Evolutionary conservation across 2,113 vertebrate genomes (phyloP), one percentile per base, ranked within the genome.

Genomic region (Synodontis membranacea): DNA sequence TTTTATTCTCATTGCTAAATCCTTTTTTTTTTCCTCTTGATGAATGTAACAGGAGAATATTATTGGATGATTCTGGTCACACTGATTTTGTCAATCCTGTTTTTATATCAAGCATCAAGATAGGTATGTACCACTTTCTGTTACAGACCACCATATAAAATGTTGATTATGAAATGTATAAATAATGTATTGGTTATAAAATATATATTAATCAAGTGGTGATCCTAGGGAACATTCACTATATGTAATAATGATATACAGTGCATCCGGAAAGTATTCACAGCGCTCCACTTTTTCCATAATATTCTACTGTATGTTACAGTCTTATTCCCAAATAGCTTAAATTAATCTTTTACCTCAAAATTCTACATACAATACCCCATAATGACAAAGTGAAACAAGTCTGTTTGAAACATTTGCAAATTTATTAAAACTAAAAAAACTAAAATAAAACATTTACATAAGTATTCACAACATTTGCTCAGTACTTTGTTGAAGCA

Each of bases 91-190:
- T 95, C 94, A 2, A 68, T 89, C 2, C 44, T 94, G 21, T 94
- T 95, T 92, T 93, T 95, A 88, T 91, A 93, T 86, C 93, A 94
- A 83, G 89, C 94, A 54, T 91, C 93, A 81, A 91, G 70, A 88
- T 93, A 92, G 76, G 19, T 84, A 60, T 54, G 80, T 83, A 70
- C 14, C 6, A 44, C 21, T 58, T 80, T 86, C 5, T 80, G 3
- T 44, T 66, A 31, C 15, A 72, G 34, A 34, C 21, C 10, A 70
- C 10, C 1, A 54, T 25, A 39, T 83, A 3, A 48, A 17, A 19
- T 31, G 58, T 48, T 46, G 80, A 66, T 34, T 78, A 37, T 37
- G 10, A 31, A 79, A 21, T 54, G 1, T 54, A 37, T 54, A 31
- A 50, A 76, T 76, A 50, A 48, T n/a, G 28, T 54, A 37, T 54